Evolutionary conservation across 2,888 invertebrate species (phyloP), one percentile per base, ranked within the genome.

Genomic region (Mayetiola destructor): DNA sequence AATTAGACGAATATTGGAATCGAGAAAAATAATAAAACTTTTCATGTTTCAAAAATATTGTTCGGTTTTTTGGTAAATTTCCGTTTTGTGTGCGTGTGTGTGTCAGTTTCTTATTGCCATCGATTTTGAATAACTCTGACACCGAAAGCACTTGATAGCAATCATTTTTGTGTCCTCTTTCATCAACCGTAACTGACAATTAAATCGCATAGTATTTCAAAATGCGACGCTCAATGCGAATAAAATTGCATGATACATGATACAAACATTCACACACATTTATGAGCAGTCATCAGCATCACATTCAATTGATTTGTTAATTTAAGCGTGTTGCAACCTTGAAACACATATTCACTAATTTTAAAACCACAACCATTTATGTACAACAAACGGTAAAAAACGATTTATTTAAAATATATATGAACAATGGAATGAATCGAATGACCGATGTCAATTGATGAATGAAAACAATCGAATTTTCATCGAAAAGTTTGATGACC

Each of bases 271-370:
- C 18, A n/a, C 42, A 42, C 21, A 23, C 8, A n/a, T n/a, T n/a
- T n/a, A n/a, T n/a, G 23, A 8, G 42, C 21, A 10, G n/a, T 27
- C 27, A 27, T 48, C 48, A 48, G 48, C 48, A 48, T 48, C 48
- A 27, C 48, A 48, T 12, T 21, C 27, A 27, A 23, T 48, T 48
- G 48, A 27, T 48, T 48, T 48, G 48, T 27, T 48, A 48, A 48
- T 48, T 48, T 48, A n/a, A 27, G 27, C 16, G 23, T 27, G 29
- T 4, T 27, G 16, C 23, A 48, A 48, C 48, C 48, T 48, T 48
- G 48, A 48, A 48, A 48, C 27, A 48, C 48, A 48, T 48, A 48
- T 9, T 48, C 27, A 23, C 23, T 27, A 23, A n/a, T 48, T 48
- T 48, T 48, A 42, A 42, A 20, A 42, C 21, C 23, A 10, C 5